phyloP scores from a whole-genome alignment of 2,797 vertebrate genomes.

The Xyrichtys novacula region DNA sequence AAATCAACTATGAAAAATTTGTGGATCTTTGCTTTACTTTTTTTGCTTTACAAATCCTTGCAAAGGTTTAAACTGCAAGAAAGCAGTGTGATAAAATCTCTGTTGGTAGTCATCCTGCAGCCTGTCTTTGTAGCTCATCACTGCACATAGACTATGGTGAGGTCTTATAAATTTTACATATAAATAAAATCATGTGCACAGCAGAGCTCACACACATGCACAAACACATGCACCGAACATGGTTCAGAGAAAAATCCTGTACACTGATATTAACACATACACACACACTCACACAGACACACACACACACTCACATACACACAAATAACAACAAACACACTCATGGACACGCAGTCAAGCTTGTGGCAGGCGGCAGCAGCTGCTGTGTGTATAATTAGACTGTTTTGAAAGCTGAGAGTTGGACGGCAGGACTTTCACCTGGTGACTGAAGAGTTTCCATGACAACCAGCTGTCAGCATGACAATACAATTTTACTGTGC shows the following conservation, averaged over 20 bases:
- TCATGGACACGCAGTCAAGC: slow-evolving; percentile 41
- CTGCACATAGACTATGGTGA: slow-evolving; percentile 15
- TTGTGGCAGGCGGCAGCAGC: slow-evolving; percentile 76
- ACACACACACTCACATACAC: slow-evolving; percentile 30
- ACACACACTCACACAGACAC: slow-evolving; percentile 1
- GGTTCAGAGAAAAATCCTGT: not conserved
- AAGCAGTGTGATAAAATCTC: not conserved
- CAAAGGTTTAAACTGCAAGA: not conserved
- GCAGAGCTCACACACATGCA: slow-evolving; percentile 8
- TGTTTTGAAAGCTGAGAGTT: slow-evolving; percentile 81
- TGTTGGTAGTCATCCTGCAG: not conserved
- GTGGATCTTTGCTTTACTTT: too few species aligned
- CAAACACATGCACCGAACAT: slow-evolving; percentile 12
- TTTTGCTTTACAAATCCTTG: too few species aligned
- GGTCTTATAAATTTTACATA: not conserved
- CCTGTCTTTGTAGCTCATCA: not conserved
- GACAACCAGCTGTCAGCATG: slow-evolving; percentile 55
- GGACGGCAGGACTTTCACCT: slow-evolving; percentile 74
- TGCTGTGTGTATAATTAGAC: slow-evolving; percentile 83
- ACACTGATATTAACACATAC: not conserved
- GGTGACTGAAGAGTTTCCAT: slow-evolving; percentile 63
- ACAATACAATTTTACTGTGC: slow-evolving; percentile 37
- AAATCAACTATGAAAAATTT: too few species aligned
- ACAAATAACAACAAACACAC: slow-evolving; percentile 24
- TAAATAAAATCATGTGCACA: slow-evolving; percentile 22